Base-by-base conservation (phyloP, 2,797 vertebrate genomes). In the Moxostoma hubbsi region DNA sequence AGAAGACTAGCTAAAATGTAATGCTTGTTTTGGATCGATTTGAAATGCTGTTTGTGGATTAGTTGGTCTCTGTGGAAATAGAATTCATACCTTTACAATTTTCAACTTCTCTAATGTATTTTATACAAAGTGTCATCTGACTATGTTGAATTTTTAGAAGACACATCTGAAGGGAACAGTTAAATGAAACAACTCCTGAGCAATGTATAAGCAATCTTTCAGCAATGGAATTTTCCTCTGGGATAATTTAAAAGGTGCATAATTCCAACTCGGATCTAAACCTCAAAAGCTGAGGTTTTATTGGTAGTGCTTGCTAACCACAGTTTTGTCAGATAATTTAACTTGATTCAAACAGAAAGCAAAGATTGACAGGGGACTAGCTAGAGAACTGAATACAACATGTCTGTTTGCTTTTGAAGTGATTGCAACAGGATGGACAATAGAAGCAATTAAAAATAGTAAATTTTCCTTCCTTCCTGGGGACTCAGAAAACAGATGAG, bases 351-450 rank as follows among this genome's bases (percentile, higher is more conserved):
- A n/a, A 62, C 11, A 46, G 13, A 16, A 12, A 64, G 62, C 49
- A 49, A 50, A 5, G 12, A 64, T 11, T n/a, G 43, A 36, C 5
- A 6, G 50, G 61, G 55, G 36, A 63, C 54, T 54, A 45, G 12
- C 13, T 24, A 64, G 50, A 47, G 10, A 43, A 43, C 46, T 72
- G 55, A 57, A 47, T 63, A 69, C 8, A 45, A 7, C 46, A 9
- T 43, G 61, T 51, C 45, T 13, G 12, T 13, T 68, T 47, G 57
- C 65, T 68, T 61, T 43, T 66, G 43, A 62, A 71, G 64, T 54
- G 71, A 75, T 82, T 61, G 70, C 77, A 82, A 82, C 80, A 65
- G 58, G 16, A 18, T 67, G 4, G 18, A 74, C 49, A 77, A 77
- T 64, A 69, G 74, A 65, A 43, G 13, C 58, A 49, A 24, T 75